phyloP scores from a whole-genome alignment of 2,797 vertebrate species.

The Coranthus polyacanthus region DNA sequence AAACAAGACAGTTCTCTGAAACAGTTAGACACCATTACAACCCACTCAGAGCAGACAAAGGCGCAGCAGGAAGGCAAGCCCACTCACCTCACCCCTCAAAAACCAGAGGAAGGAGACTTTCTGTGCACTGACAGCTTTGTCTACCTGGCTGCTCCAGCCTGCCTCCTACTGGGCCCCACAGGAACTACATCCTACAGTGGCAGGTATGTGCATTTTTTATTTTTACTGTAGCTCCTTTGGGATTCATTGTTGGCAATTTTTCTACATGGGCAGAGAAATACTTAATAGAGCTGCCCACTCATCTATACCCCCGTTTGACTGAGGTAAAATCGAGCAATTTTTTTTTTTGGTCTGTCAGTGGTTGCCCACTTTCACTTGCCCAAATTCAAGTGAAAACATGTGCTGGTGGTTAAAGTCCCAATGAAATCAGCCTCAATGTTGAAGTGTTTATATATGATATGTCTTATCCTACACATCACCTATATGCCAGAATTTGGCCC shows the following conservation, averaged over 20 bases:
- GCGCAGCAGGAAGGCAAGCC: slow-evolving; percentile 43
- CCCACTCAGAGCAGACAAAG: slow-evolving; percentile 27
- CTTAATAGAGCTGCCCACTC: too few relatives aligned
- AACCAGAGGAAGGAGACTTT: slow-evolving; percentile 86
- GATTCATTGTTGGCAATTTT: too few relatives aligned
- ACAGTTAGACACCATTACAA: slow-evolving; percentile 22
- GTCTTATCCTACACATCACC: too few relatives aligned
- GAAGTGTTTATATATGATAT: too few relatives aligned
- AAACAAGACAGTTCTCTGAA: slow-evolving; percentile 34
- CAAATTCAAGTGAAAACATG: too few relatives aligned
- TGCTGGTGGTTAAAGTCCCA: too few relatives aligned
- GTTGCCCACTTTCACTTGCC: too few relatives aligned
- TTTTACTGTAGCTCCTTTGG: not conserved
- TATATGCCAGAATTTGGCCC: too few relatives aligned
- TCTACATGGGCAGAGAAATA: not conserved
- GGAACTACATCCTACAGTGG: slow-evolving; percentile 79
- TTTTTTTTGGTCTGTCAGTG: too few relatives aligned
- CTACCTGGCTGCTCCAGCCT: slow-evolving; percentile 87
- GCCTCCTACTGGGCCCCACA: slow-evolving; percentile 81
- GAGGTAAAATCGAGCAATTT: too few relatives aligned
- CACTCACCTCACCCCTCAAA: slow-evolving; percentile 52
- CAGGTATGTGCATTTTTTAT: slow-evolving; percentile 60
- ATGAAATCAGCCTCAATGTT: too few relatives aligned
- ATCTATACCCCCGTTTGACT: too few relatives aligned
- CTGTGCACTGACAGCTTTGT: slow-evolving; percentile 88